Evolutionary conservation across 2,888 invertebrate species (phyloP).

Genomic region (Hyalella azteca): DNA sequence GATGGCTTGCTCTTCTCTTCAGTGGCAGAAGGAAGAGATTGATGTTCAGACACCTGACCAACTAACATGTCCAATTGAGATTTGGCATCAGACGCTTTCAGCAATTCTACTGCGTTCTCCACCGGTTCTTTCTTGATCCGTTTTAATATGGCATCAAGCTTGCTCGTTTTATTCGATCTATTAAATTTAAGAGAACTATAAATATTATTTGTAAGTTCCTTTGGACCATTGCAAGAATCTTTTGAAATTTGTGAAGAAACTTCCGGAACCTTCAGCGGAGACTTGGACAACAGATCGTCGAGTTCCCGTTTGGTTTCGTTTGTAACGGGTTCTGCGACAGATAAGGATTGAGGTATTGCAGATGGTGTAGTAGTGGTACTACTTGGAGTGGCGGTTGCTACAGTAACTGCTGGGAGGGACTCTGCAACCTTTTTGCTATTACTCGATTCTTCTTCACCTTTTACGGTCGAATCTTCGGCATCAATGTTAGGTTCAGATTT

Average conservation of each 20-base stretch:
- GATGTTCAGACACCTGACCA: constrained; percentile 3
- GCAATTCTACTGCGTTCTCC: constrained; percentile 34
- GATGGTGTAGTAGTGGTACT: neutral
- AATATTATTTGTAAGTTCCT: constrained; percentile 51
- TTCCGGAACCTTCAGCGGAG: constrained; percentile 49
- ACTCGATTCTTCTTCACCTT: neutral
- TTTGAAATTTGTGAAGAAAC: constrained; percentile 41
- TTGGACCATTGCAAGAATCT: constrained; percentile 59
- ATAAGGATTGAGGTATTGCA: neutral
- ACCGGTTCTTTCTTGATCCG: constrained; percentile 53
- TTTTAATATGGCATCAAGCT: constrained; percentile 57
- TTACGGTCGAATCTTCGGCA: neutral
- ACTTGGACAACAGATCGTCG: constrained; percentile 54
- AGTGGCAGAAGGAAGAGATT: neutral
- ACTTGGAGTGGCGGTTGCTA: neutral
- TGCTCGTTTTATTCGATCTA: constrained; percentile 53
- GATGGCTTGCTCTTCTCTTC: neutral
- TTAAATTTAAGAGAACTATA: constrained; percentile 49
- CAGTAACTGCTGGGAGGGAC: neutral
- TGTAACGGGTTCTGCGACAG: constrained; percentile 35
- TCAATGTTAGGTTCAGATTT: constrained; percentile 59
- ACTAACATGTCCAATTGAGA: constrained; percentile 37
- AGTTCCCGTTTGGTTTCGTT: constrained; percentile 58
- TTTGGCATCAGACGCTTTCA: constrained; percentile 37
- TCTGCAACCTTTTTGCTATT: neutral